Evolutionary conservation across 2,113 vertebrate genomes (phyloP), one percentile per base, ranked within the genome.

Genomic region (Antigone vipio): DNA sequence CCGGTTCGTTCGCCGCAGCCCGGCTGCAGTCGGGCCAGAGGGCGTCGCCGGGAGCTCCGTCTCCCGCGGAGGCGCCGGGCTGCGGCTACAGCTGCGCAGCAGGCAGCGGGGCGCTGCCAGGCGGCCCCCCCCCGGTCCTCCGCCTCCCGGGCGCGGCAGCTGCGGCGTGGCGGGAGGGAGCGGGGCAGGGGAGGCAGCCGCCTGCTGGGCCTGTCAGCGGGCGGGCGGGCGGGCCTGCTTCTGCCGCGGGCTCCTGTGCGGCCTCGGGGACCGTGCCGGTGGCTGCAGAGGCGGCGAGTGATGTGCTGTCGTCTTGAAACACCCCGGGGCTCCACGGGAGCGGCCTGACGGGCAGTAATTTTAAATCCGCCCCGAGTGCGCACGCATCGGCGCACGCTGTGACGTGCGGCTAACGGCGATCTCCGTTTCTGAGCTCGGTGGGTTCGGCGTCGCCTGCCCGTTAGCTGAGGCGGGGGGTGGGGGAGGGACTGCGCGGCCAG

Each of bases 301-400:
- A 5, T 11, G 21, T 1, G 35, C 12, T 12, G 9, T 44, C 32
- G 19, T 26, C n/a, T 8, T 7, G 62, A 5, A 27, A 5, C 30
- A 2, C n/a, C 14, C 2, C 16, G 5, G 71, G 68, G 42, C 27
- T 9, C 9, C 27, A 1, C 4, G 8, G 29, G 7, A 21, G 47
- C 7, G 12, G 4, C 21, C 35, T 3, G 55, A 9, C 2, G 29
- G 32, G 50, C 16, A 38, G 13, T 9, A 4, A 4, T 21, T 45
- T 15, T 21, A 8, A 1, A 6, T 7, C 44, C 9, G 15, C 29
- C 24, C 20, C 34, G 2, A 11, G 62, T 38, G 38, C 38, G 38
- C 38, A 38, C 38, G 38, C 38, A 38, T 38, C 38, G 19, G 20
- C 7, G 56, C 56, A 8, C 40, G 62, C 35, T 4, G 63, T 7